Percentiles rank a stretch among this genome's conserved stretches.
Conservation (phyloP, 1,140 invertebrate species). For the Brachystomella parvula region DNA sequence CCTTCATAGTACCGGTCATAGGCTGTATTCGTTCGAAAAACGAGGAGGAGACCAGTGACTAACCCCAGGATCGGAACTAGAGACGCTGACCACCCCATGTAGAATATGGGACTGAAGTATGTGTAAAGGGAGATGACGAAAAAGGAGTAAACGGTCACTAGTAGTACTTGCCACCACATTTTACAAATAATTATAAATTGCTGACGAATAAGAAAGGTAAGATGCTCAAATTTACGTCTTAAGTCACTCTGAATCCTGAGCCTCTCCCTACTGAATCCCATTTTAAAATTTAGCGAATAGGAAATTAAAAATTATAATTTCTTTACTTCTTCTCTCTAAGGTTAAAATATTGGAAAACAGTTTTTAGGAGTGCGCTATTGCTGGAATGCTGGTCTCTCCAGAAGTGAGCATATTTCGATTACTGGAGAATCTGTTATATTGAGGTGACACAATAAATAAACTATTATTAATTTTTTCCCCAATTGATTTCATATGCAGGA, state of each 20-base stretch:
- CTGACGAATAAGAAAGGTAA: not conserved
- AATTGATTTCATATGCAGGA: no score
- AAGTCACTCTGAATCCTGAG: not conserved
- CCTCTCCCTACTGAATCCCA: no score
- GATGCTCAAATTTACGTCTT: not conserved
- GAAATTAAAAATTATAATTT: no score
- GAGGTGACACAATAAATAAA: no score
- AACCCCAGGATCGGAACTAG: constrained; percentile 26
- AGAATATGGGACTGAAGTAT: constrained; percentile 1
- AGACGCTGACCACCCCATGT: constrained; percentile 17
- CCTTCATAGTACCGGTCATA: constrained; percentile 25
- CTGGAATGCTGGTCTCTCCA: no score
- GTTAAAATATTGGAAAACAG: no score
- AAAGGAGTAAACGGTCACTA: constrained; percentile 16
- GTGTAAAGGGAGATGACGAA: not conserved
- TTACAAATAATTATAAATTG: constrained; percentile 7
- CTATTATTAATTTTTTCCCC: no score
- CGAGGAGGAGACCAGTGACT: constrained; percentile 23
- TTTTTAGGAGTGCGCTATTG: no score
- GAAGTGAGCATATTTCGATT: no score
- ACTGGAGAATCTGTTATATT: no score
- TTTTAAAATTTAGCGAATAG: not conserved
- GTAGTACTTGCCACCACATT: constrained; percentile 26
- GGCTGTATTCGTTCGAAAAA: constrained; percentile 31
- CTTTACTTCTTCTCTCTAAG: no score